Percentiles rank a stretch among this genome's conserved stretches.
Evolutionary conservation across 2,888 invertebrate species (phyloP).

Genomic region (Schizaphis graminum): DNA sequence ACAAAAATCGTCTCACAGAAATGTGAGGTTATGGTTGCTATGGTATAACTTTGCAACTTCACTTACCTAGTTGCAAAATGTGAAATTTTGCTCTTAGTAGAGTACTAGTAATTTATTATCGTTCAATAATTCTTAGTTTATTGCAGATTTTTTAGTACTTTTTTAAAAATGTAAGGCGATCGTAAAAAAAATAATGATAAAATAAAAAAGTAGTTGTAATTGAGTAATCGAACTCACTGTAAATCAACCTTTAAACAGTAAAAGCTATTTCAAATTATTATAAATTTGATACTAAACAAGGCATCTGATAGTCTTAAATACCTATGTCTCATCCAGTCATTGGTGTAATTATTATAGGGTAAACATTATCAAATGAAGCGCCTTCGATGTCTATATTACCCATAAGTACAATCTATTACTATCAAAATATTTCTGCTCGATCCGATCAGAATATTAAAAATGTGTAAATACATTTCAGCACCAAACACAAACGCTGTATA

Average conservation of each 20-base stretch:
- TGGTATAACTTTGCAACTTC: neutral
- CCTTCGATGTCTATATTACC: neutral
- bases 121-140: neutral
- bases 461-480: neutral
- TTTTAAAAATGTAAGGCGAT: neutral
- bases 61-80: neutral
- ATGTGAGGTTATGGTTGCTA: neutral
- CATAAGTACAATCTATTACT: neutral
- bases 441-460: neutral
- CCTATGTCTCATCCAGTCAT: neutral
- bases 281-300: neutral
- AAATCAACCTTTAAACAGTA: neutral
- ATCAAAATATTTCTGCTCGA: neutral
- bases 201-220: neutral
- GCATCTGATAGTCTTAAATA: neutral
- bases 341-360: neutral
- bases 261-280: neutral
- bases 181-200: neutral
- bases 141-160: neutral
- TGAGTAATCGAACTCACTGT: neutral
- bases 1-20: neutral
- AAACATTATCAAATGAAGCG: neutral
- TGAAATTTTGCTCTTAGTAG: neutral
- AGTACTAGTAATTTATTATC: neutral
- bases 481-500: neutral